These are phyloP conservation scores for Euplexia lucipara DNA, from an alignment of 2,888 invertebrate species.

Conservation along the genomic window DNA sequence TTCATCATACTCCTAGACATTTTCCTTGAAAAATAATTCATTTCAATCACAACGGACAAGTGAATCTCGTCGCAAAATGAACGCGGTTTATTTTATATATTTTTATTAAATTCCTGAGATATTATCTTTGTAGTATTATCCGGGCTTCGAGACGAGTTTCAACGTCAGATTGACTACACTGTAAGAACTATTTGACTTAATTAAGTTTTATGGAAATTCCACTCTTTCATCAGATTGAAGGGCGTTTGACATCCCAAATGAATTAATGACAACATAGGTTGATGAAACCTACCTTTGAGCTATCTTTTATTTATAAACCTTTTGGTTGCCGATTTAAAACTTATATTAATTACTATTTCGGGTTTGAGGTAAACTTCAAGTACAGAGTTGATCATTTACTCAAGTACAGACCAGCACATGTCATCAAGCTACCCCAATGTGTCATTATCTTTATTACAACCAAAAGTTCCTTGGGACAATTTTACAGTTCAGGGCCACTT, in stretches of 20 bases:
- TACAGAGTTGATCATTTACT: no score
- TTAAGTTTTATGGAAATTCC: slow-evolving; percentile 4
- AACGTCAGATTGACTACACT: slow-evolving; percentile 13
- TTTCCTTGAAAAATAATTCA: slow-evolving; percentile 57
- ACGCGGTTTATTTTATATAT: slow-evolving; percentile 54
- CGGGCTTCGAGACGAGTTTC: background rate
- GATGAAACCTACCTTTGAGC: background rate
- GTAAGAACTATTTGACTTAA: slow-evolving; percentile 16
- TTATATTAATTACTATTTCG: no score
- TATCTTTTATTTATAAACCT: background rate
- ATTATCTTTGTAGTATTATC: slow-evolving; percentile 27
- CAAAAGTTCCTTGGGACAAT: no score
- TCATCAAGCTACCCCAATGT: no score
- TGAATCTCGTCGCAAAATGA: slow-evolving; percentile 52
- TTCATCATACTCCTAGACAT: slow-evolving; percentile 40
- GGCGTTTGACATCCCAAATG: background rate
- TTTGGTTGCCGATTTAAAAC: no score
- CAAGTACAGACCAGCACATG: no score
- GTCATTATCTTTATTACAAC: no score
- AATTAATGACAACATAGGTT: background rate
- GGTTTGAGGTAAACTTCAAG: no score
- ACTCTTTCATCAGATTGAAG: background rate
- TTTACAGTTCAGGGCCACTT: no score
- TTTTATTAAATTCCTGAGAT: slow-evolving; percentile 55
- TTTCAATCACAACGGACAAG: slow-evolving; percentile 57